phyloP scores from a whole-genome alignment of 1,140 invertebrate species.

The Ctenoplectra terminalis region DNA sequence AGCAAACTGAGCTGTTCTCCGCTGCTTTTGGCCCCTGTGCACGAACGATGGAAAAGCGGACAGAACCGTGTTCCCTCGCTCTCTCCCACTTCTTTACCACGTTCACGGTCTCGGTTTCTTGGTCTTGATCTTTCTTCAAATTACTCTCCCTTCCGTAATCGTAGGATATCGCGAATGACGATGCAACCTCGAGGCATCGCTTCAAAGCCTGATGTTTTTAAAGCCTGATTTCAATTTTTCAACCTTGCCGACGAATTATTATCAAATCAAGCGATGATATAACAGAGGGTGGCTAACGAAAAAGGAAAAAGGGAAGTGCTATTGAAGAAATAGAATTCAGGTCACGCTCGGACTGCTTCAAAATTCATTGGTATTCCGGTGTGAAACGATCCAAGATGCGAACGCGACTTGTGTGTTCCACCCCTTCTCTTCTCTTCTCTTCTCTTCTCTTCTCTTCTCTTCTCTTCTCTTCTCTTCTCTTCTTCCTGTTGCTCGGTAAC shows the following conservation, averaged over 20 bases:
- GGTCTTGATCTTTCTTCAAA: conserved; percentile 16
- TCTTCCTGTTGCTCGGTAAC: background rate
- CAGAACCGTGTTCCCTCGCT: conserved; percentile 46
- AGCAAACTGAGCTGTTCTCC: conserved; percentile 50
- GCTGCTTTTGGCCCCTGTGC: conserved; percentile 43
- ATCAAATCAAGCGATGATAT: too few species aligned
- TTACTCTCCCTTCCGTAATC: conserved; percentile 7
- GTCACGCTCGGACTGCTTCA: background rate
- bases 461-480: background rate
- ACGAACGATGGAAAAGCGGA: conserved; percentile 55
- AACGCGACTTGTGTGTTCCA: background rate
- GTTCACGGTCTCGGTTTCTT: background rate
- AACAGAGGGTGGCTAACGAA: background rate
- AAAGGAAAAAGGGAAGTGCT: background rate
- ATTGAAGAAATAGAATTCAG: background rate
- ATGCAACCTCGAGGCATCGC: background rate
- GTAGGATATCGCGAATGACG: too few species aligned
- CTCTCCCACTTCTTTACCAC: conserved; percentile 55
- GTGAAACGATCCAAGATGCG: background rate
- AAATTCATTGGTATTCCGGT: conserved; percentile 34
- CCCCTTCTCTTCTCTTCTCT: background rate
- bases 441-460: background rate
- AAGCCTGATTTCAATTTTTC: too few species aligned
- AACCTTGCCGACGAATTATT: too few species aligned
- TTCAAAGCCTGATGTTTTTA: too few species aligned